Evolutionary conservation across 2,888 invertebrate genomes (phyloP).

Genomic region (Macaria liturata): DNA sequence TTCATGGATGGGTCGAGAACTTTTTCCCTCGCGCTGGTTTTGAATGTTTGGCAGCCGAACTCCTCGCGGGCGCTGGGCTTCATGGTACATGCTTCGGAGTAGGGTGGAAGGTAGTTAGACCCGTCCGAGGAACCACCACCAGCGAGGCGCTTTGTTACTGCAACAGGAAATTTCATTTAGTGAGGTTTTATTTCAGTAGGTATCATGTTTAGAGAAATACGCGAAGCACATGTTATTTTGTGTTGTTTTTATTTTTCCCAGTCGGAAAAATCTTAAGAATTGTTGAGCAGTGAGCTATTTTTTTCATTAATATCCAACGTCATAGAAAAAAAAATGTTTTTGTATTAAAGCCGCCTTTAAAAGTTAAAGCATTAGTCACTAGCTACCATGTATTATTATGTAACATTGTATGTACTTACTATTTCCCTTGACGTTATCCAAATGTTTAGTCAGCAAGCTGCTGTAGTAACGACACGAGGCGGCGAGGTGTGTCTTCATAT

Average conservation of each 20-base stretch:
- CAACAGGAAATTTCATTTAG: conserved; percentile 14
- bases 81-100: conserved; percentile 57
- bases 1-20: conserved; percentile 47
- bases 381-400: no score
- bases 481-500: conserved; percentile 42
- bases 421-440: conserved; percentile 53
- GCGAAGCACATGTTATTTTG: no score
- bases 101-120: neutral
- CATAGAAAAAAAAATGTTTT: no score
- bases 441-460: conserved; percentile 48
- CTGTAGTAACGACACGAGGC: conserved; percentile 59
- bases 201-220: no score
- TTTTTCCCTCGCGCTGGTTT: conserved; percentile 12
- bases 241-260: no score
- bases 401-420: conserved; percentile 38
- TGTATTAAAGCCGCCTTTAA: no score
- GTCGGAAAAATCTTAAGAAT: no score
- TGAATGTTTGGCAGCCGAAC: conserved; percentile 51
- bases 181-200: no score
- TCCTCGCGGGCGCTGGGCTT: conserved; percentile 58
- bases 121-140: conserved; percentile 36
- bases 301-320: no score
- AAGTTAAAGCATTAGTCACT: no score
- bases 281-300: no score
- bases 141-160: conserved; percentile 51